Evolutionary conservation across 2,113 vertebrate species (phyloP), one percentile per base, ranked within the genome.

Genomic region (Xenopus tropicalis): DNA sequence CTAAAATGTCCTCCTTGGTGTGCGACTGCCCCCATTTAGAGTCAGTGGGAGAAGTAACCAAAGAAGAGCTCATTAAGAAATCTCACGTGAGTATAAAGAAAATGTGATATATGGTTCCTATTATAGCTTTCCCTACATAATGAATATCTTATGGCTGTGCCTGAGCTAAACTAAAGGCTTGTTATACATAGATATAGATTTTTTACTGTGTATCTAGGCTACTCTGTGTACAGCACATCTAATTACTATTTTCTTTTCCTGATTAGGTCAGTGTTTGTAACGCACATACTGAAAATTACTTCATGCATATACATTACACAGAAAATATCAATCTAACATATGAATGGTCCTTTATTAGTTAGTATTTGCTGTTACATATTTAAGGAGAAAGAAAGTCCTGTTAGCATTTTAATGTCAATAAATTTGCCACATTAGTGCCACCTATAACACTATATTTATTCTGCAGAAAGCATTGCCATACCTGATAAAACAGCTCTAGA

Each of bases 21-120:
- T 90, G 86, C 80, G 91, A 93, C 79, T 99, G 97, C 79, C 91
- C 90, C 62, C 97, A 99, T 87, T 87, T 99, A 89, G 93, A 96
- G 81, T 98, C 94, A 1, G 95, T 98, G 80, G 97, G 97, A 61
- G 96, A 99, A 86, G 94, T 98, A 83, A 99, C 97, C 25, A 99
- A 98, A 83, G 97, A 98, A 77, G 95, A 98, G 64, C 88, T 99
- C 66, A 98, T 99, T 82, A 90, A 97, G 79, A 99, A 99, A 80
- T 99, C 97, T 70, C 94, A 96, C 57, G 97, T 99, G 85, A 97
- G 96, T 90, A 78, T 17, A 1, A 66, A 13, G 14, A 54, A 54
- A 1, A 17, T 48, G 46, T 48, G 46, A 48, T 48, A 17, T 13
- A 48, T 14, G 13, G 29, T 37, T 37, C 10, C 3, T 37, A 75